Evolutionary conservation across 2,113 vertebrate species (phyloP), one percentile per base, ranked within the genome.

Genomic region (Oryzias celebensis): DNA sequence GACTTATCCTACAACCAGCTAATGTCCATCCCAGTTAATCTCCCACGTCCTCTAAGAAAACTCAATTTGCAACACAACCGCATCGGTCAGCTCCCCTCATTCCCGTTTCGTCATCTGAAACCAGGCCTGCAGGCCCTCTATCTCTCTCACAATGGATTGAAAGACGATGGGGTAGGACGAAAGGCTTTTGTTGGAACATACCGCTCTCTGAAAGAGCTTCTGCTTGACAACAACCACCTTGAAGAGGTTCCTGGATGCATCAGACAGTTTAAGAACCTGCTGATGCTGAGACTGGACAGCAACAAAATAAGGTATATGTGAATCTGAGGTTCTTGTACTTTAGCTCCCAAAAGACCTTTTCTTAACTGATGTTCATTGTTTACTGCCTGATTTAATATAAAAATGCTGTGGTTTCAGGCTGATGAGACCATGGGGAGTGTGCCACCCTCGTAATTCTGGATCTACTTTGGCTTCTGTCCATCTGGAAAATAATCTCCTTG

Each of bases 401-500:
- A 6, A 44, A 2, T 80, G 41, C 61, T 80, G 60, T 69, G 15
- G 7, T 68, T 84, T 5, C 78, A 94, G 94, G 77, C 66, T 84
- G 1, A 52, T 94, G 68, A 88, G 83, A 17, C 71, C 83, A 65
- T 93, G 93, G 87, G 92, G 87, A 14, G 78, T 94, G 67, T 94
- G 94, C 71, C 92, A 93, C 72, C 91, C 86, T 0, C 58, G 48
- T 14, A 85, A 89, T 57, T 65, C 83, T 7, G 90, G 86, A 41
- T 94, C 93, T 43, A 86, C 68, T 3, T 84, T 94, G 82, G 65
- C 88, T 63, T 87, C 88, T 1, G 75, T 92, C 15, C 91, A 91
- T 75, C 87, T 95, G 73, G 93, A 94, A 83, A 91, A 93, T 76
- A 94, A 93, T 68, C 78, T 90, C 48, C 88, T 93, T 14, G 80